phyloP scores from a whole-genome alignment of 2,113 vertebrate species.

The Hippocampus guttulatus region DNA sequence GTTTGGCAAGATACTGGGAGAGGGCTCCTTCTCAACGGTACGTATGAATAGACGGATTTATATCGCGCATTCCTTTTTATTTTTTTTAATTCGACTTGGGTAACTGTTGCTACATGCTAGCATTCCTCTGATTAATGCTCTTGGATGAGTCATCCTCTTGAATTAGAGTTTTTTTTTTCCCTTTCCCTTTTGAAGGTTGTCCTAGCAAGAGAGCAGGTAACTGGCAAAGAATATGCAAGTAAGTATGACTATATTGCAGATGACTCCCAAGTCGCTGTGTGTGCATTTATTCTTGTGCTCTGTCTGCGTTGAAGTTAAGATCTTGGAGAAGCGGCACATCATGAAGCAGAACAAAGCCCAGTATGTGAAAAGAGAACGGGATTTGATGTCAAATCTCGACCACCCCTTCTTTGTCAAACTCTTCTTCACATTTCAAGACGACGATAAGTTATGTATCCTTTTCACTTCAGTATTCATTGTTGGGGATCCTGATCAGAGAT shows the following conservation, averaged over 20 bases:
- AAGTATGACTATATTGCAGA: constrained; percentile 62
- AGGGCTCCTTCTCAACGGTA: constrained; percentile 98
- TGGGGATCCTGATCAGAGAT: too few relatives aligned
- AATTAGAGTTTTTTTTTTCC: constrained; percentile 15
- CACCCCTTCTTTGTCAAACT: constrained; percentile 98
- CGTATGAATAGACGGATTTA: constrained; percentile 13
- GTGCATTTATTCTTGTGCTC: not conserved
- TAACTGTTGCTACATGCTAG: constrained; percentile 56
- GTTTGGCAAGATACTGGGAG: constrained; percentile 96
- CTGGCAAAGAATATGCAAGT: constrained; percentile 97
- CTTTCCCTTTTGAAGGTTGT: constrained; percentile 79
- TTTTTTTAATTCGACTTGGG: constrained; percentile 27
- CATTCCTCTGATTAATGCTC: constrained; percentile 58
- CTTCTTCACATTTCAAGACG: constrained; percentile 99
- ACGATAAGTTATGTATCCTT: constrained; percentile 99
- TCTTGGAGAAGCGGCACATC: constrained; percentile 98
- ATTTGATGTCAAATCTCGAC: constrained; percentile 95
- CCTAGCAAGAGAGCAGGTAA: constrained; percentile 89
- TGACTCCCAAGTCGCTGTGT: not conserved
- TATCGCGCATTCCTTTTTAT: constrained; percentile 52
- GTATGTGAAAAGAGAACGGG: constrained; percentile 94
- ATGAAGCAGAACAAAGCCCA: constrained; percentile 98
- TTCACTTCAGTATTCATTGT: not conserved
- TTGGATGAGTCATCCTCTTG: constrained; percentile 47
- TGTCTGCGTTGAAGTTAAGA: constrained; percentile 83